Evolutionary conservation across 2,888 invertebrate species (phyloP), one percentile per base, ranked within the genome.

Genomic region (Flexamia atlantica): DNA sequence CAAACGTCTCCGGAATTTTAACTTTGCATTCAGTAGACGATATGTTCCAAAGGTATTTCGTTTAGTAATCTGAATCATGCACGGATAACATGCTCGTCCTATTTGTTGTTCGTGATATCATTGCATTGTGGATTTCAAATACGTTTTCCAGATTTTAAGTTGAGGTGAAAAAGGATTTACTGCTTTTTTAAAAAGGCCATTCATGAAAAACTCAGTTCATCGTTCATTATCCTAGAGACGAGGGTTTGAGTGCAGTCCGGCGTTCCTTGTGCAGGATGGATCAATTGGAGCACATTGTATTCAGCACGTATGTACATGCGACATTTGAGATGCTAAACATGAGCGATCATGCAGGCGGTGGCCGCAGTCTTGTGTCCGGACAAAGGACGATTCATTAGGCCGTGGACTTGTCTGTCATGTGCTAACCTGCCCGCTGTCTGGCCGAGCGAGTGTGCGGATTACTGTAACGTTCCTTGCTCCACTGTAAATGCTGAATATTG

Each of bases 301-400:
- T 17, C 46, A 28, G 50, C 36, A 50, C n/a, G 42, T 42, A 57
- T 25, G 25, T 46, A 46, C 14, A 46, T 30, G 50, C 23, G 72
- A 4, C 17, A 76, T 76, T 76, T 76, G 76, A 50, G 76, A 76
- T 76, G 76, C 76, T 76, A 76, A 74, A 76, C 76, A 76, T 76
- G 17, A 12, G 50, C 23, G 79, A 57, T 57, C 79, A 79, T 79
- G 79, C 57, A 76, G 57, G 79, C 79, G 3, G 68, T 70, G 17
- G 70, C 70, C 2, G 70, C 46, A 36, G 57, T 79, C 79, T 79
- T 79, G 57, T 76, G 76, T 28, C 17, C 12, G 28, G 50, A 82
- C 82, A 82, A 82, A 72, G 82, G 53, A 14, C 82, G 46, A 82
- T 82, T 82, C 82, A 82, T 82, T 82, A 82, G 57, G 53, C 82